Evolutionary conservation across 2,797 vertebrate genomes (phyloP).

Genomic region (Philypnodon macrostomus): DNA sequence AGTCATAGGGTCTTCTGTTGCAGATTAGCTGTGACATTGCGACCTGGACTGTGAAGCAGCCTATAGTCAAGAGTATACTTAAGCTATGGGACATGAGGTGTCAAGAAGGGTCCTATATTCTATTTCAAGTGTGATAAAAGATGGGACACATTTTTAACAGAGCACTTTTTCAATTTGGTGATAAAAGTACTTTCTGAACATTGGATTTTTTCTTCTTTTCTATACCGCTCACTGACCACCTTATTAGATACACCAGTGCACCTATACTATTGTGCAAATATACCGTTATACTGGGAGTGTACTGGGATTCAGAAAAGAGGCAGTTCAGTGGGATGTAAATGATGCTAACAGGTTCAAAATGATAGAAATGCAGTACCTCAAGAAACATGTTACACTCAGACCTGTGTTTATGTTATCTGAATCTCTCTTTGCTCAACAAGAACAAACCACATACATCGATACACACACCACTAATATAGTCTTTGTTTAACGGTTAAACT

Average conservation of each 20-base stretch:
- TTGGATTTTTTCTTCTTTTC: no score
- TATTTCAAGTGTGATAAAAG: slow-evolving; percentile 16
- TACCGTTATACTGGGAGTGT: no score
- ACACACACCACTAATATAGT: no score
- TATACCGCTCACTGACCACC: no score
- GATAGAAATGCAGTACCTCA: no score
- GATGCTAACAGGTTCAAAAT: no score
- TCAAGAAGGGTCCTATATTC: slow-evolving; percentile 16
- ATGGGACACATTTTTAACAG: neutral
- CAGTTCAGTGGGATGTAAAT: no score
- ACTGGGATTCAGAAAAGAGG: no score
- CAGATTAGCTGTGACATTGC: slow-evolving; percentile 51
- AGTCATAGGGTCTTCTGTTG: slow-evolving; percentile 34
- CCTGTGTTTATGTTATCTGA: no score
- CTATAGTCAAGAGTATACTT: slow-evolving; percentile 26
- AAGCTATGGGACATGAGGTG: slow-evolving; percentile 19
- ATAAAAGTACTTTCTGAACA: neutral
- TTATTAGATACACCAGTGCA: no score
- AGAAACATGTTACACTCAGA: no score
- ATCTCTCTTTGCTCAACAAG: slow-evolving; percentile 4
- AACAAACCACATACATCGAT: neutral
- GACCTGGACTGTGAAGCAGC: slow-evolving; percentile 34
- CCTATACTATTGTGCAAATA: no score
- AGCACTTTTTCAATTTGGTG: neutral
- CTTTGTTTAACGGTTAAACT: neutral